phyloP scores from a whole-genome alignment of 2,113 vertebrate species.

The Rhinolophus ferrumequinum region DNA sequence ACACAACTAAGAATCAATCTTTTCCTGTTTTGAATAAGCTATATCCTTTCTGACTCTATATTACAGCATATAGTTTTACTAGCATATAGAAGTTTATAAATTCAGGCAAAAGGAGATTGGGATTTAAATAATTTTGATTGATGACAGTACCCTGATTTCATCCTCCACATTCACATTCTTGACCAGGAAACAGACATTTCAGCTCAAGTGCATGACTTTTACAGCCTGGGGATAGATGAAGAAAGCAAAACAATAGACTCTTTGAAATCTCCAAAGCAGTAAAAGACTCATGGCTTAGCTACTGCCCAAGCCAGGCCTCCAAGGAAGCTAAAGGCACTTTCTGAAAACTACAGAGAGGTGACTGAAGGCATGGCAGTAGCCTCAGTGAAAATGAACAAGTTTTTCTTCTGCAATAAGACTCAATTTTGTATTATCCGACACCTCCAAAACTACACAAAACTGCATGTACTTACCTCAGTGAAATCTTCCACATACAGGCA shows the following conservation, averaged over 20 bases:
- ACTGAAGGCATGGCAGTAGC: accelerated
- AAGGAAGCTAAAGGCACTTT: background rate
- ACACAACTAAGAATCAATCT: background rate
- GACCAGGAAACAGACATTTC: conserved; percentile 52
- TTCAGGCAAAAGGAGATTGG: background rate
- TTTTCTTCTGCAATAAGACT: background rate
- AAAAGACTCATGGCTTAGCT: background rate
- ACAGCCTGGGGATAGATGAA: background rate
- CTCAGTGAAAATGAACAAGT: accelerated
- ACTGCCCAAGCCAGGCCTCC: background rate
- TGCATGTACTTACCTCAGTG: background rate
- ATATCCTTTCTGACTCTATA: background rate
- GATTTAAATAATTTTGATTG: conserved; percentile 51
- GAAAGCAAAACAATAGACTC: background rate
- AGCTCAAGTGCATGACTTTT: background rate
- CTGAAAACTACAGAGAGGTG: background rate
- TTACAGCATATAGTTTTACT: background rate
- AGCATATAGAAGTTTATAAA: background rate
- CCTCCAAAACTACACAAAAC: background rate
- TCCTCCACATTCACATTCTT: background rate
- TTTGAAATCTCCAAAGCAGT: background rate
- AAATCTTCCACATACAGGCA: background rate
- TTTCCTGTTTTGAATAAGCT: conserved; percentile 21
- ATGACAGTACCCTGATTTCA: background rate
- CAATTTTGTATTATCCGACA: background rate